Base-by-base conservation (phyloP, 1,140 invertebrate genomes). In the Meteorus sp. region DNA sequence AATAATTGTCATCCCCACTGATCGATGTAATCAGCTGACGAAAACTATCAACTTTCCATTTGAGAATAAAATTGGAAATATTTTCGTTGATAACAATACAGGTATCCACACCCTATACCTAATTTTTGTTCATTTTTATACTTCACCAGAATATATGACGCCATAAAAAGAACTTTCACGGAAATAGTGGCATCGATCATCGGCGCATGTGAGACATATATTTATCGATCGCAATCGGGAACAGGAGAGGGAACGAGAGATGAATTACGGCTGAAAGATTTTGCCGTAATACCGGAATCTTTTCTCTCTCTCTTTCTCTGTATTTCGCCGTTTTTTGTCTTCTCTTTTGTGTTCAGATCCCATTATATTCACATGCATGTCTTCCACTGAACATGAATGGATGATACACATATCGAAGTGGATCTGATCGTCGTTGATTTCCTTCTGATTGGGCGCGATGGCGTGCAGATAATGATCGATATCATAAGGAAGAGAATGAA, bases 401-500 rank as follows among this genome's bases (percentile, higher is more conserved):
- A n/a, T n/a, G n/a, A n/a, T n/a, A n/a, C n/a, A n/a, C n/a, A n/a
- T n/a, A n/a, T n/a, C n/a, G n/a, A n/a, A n/a, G n/a, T n/a, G n/a
- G n/a, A n/a, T n/a, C n/a, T n/a, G n/a, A n/a, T n/a, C n/a, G n/a
- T n/a, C n/a, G n/a, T n/a, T n/a, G n/a, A n/a, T n/a, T n/a, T 56
- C 41, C 53, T 27, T 56, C 31, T 56, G 41, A 44, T 45, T 29
- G 2, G n/a, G 15, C 53, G 29, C 23, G 29, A 45, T 56, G 22
- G 53, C 53, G 53, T 56, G 53, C 53, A 43, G 53, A 56, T 56
- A 56, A 56, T 56, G 39, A 56, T 56, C 53, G 17, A 56, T 56
- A 56, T 56, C 53, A 29, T 19, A 35, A 45, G 35, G 13, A 31
- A 22, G n/a, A n/a, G n/a, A n/a, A n/a, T n/a, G 43, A 19, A 29